A percentile compares a stretch with the other conserved stretches of the same genome.
These are phyloP conservation scores for Microctenopoma lineatum DNA, from an alignment of 2,797 vertebrate genomes.

Conservation along the genomic window DNA sequence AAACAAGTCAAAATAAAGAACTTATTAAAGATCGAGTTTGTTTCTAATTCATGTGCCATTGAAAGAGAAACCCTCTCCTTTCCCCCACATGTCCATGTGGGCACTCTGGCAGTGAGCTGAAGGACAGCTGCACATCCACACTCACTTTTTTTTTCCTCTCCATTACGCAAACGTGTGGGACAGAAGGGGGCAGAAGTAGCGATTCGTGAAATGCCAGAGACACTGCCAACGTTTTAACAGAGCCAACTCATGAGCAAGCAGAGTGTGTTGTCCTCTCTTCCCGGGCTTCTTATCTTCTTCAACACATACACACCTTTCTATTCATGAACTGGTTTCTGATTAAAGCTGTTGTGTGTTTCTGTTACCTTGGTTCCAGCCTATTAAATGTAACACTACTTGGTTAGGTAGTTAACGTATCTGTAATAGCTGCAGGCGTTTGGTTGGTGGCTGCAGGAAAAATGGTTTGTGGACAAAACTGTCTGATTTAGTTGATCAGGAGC, in stretches of 20 bases:
- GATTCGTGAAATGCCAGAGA: constrained; percentile 75
- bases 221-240: constrained; percentile 52
- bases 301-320: constrained; percentile 42
- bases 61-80: constrained; percentile 21
- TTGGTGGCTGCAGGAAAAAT: constrained; percentile 40
- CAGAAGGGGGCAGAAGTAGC: constrained; percentile 55
- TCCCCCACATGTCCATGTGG: constrained; percentile 40
- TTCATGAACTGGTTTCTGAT: constrained; percentile 37
- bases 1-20: neutral
- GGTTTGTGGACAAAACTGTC: constrained; percentile 37
- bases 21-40: neutral
- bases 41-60: constrained; percentile 23
- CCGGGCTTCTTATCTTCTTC: constrained; percentile 26
- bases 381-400: constrained; percentile 50
- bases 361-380: constrained; percentile 49
- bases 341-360: constrained; percentile 47
- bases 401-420: constrained; percentile 23
- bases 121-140: constrained; percentile 40
- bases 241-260: constrained; percentile 57
- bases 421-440: constrained; percentile 29
- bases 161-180: constrained; percentile 62
- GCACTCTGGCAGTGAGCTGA: constrained; percentile 48
- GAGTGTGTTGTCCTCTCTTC: constrained; percentile 18
- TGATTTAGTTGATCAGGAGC: constrained; percentile 62
- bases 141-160: constrained; percentile 7